Percentiles rank a stretch among this genome's conserved stretches.
phyloP scores from a whole-genome alignment of 2,888 invertebrate genomes.

The Salticus scenicus region DNA sequence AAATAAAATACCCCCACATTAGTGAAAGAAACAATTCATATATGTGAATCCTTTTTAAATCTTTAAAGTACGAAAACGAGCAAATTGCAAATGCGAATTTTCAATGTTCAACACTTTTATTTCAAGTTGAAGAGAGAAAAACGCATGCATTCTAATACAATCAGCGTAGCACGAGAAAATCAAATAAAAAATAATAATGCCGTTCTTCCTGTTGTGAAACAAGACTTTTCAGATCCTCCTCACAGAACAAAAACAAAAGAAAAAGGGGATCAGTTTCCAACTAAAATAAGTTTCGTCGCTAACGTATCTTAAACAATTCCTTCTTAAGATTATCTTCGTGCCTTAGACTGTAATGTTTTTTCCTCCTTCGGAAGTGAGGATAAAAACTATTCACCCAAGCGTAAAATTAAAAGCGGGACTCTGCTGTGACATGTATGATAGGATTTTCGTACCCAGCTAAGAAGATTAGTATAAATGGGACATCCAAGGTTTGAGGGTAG shows the following conservation, averaged over 20 bases:
- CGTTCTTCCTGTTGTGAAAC: background rate
- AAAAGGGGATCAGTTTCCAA: background rate
- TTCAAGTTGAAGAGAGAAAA: background rate
- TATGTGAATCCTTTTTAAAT: background rate
- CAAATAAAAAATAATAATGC: background rate
- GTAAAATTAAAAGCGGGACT: conserved; percentile 61
- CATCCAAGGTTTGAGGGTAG: conserved; percentile 35
- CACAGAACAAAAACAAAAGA: background rate
- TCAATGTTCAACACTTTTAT: background rate
- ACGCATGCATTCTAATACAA: background rate
- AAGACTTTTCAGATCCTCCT: background rate
- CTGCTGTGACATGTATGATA: conserved; percentile 53
- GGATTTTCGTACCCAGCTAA: conserved; percentile 51
- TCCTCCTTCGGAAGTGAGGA: conserved; percentile 40
- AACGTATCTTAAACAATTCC: conserved; percentile 51
- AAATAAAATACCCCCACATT: background rate
- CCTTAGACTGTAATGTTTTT: conserved; percentile 43
- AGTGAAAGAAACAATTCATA: background rate
- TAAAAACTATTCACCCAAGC: conserved; percentile 64
- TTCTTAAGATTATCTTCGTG: conserved; percentile 41
- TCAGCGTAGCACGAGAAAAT: background rate
- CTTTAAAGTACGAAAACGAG: background rate
- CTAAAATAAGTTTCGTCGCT: conserved; percentile 27
- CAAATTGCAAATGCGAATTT: background rate
- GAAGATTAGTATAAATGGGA: conserved; percentile 63